phyloP scores from a whole-genome alignment of 2,888 invertebrate species.

The Cryptophagus acutangulus region DNA sequence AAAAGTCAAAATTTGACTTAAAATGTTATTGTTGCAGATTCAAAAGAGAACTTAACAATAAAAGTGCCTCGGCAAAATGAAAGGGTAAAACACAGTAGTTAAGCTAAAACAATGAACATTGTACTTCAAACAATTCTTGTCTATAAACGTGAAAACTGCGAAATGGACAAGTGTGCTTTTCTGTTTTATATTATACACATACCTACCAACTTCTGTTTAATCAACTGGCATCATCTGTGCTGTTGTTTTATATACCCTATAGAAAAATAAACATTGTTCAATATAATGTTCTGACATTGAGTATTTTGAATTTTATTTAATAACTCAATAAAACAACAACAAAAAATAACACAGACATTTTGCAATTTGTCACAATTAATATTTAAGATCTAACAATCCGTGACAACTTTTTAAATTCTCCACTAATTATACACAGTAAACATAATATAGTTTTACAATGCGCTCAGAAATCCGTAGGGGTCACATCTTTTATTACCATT shows the following conservation, averaged over 20 bases:
- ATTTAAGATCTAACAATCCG: constrained; percentile 34
- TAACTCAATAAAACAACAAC: constrained; percentile 5
- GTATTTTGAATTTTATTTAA: constrained; percentile 12
- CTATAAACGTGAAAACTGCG: constrained; percentile 38
- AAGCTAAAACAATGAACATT: constrained; percentile 37
- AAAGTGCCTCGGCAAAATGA: constrained; percentile 22
- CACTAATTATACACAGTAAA: constrained; percentile 36
- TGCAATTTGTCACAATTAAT: constrained; percentile 15
- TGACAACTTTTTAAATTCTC: constrained; percentile 32
- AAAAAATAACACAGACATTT: constrained; percentile 1
- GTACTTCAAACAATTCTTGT: constrained; percentile 38
- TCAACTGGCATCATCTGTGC: constrained; percentile 7
- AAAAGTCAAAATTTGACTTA: constrained; percentile 15
- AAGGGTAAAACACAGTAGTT: constrained; percentile 26
- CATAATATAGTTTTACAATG: constrained; percentile 39
- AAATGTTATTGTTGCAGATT: constrained; percentile 25
- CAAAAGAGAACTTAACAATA: constrained; percentile 27
- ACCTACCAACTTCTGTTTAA: constrained; percentile 10
- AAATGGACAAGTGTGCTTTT: constrained; percentile 38
- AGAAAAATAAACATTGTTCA: too few relatives aligned
- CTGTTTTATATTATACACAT: constrained; percentile 9
- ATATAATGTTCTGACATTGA: constrained; percentile 6
- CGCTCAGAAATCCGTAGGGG: constrained; percentile 38
- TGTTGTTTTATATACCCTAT: too few relatives aligned
- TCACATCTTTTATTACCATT: constrained; percentile 46